Evolutionary conservation across 2,113 vertebrate species (phyloP), one percentile per base, ranked within the genome.

Genomic region (Toxotes jaculatrix): DNA sequence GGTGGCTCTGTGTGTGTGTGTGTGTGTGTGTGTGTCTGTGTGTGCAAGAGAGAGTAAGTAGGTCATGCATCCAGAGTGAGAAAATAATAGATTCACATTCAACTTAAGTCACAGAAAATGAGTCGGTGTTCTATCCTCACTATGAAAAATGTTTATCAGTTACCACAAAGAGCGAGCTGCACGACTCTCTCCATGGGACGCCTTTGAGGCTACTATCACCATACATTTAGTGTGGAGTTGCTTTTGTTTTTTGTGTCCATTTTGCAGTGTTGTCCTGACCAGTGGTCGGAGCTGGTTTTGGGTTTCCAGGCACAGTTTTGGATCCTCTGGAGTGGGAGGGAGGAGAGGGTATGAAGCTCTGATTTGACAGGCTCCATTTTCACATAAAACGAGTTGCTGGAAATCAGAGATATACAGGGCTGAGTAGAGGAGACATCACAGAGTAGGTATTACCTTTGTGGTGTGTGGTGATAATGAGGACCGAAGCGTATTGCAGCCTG

Each of bases 61-160:
- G 93, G 92, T 94, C 92, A 93, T 77, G 83, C 71, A 91, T 89
- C 88, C 82, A 84, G 56, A 86, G 84, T 87, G 85, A 86, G 82
- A 81, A 90, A 92, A 87, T 87, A 90, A 88, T 85, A 73, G 70
- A 88, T 90, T 88, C 82, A 86, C 61, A 87, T 91, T 90, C 80
- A 91, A 88, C 87, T 89, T 79, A 86, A 90, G 79, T 90, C 86
- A 82, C 55, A 72, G 78, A 87, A 89, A 91, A 83, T 31, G 71
- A 87, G 82, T 70, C 72, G 34, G 72, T 62, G 72, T 82, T 86
- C 72, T 56, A 31, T 84, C 88, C 81, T 45, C 63, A 36, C 38
- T 9, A 72, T 13, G 8, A 83, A 66, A 82, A 74, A 85, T 82
- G 56, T 76, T 87, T 89, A 89, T 84, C 82, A 88, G 62, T 87